Conservation (phyloP, 2,797 vertebrate species). For the Pagetopsis macropterus region DNA sequence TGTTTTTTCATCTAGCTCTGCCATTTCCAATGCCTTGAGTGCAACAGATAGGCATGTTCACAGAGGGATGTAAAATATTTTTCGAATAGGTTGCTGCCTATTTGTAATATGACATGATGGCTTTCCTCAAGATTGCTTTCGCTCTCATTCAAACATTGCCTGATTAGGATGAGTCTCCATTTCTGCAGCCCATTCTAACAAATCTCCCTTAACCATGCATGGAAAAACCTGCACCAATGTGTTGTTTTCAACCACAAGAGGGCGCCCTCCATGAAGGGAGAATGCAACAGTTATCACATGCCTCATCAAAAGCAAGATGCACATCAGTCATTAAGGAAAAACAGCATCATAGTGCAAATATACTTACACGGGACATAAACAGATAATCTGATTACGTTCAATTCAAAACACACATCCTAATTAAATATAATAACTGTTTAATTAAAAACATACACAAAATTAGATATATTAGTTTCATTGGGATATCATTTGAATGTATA, state of each 20-base stretch:
- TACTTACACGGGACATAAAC: neutral
- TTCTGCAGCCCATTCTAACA: neutral
- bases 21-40: neutral
- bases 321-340: neutral
- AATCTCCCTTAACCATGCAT: neutral
- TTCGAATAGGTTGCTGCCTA: neutral
- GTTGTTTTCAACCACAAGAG: slow-evolving; percentile 46
- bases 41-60: neutral
- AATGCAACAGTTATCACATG: neutral
- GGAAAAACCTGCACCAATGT: neutral
- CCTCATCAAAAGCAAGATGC: slow-evolving; percentile 1
- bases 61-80: neutral
- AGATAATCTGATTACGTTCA: neutral
- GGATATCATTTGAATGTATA: neutral
- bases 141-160: neutral
- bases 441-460: neutral
- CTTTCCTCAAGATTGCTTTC: neutral
- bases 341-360: neutral
- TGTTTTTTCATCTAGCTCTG: neutral
- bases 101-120: neutral
- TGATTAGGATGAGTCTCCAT: neutral
- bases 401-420: neutral
- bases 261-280: slow-evolving; percentile 11
- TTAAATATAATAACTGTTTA: too few species aligned
- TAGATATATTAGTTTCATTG: neutral